A percentile compares a stretch with the other conserved stretches of the same genome.
phyloP scores from a whole-genome alignment of 2,113 vertebrate genomes.

The Aegotheles bennettii region DNA sequence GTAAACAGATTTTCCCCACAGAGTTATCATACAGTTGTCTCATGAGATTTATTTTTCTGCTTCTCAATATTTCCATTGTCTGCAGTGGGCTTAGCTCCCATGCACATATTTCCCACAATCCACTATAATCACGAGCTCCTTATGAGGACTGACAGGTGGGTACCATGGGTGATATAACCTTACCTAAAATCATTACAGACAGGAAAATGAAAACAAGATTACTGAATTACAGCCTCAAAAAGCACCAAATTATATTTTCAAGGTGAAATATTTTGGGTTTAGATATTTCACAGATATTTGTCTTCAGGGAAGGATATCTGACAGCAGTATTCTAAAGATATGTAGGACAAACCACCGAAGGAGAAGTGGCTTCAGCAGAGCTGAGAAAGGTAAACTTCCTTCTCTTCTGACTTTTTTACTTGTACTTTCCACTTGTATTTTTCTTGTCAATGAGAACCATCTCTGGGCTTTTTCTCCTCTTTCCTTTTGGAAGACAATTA shows the following conservation, averaged over 20 bases:
- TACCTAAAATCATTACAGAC: background rate
- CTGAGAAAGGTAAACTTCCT: background rate
- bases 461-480: rapidly evolving
- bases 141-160: background rate
- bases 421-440: background rate
- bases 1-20: background rate
- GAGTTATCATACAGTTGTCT: background rate
- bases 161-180: background rate
- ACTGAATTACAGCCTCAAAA: background rate
- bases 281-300: background rate
- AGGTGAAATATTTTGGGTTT: background rate
- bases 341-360: background rate
- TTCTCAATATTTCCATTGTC: background rate
- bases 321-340: background rate
- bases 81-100: background rate
- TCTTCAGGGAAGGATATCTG: background rate
- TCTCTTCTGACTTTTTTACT: background rate
- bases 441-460: background rate
- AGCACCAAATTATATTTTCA: background rate
- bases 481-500: background rate
- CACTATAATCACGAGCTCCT: background rate
- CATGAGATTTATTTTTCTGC: background rate
- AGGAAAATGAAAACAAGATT: background rate
- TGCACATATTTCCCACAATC: background rate
- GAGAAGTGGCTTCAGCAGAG: background rate